Conservation (phyloP, 1,140 invertebrate genomes). For the Antheraea pernyi region DNA sequence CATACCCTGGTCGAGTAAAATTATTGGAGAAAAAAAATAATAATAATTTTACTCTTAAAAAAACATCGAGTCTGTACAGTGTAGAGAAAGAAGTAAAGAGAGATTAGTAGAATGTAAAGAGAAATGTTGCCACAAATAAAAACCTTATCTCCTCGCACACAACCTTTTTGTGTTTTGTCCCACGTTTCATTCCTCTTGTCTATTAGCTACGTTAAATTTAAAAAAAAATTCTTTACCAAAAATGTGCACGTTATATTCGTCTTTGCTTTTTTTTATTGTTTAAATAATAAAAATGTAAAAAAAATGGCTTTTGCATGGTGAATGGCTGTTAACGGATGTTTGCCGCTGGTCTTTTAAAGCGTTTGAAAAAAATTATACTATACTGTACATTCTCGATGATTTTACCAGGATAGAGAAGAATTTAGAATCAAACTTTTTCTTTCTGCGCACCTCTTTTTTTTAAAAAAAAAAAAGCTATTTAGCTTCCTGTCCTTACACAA, state of each 20-base stretch:
- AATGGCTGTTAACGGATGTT: conserved; percentile 25
- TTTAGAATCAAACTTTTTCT: conserved; percentile 13
- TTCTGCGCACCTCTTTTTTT: conserved; percentile 14
- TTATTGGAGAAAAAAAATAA: conserved; percentile 20
- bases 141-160: conserved; percentile 36
- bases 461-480: conserved; percentile 8
- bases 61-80: conserved; percentile 75
- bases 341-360: background rate
- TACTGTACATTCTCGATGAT: conserved; percentile 74
- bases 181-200: conserved; percentile 9
- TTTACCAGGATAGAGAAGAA: conserved; percentile 39
- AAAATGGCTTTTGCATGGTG: conserved; percentile 40
- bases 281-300: background rate
- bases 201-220: too few species aligned
- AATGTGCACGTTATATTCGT: background rate
- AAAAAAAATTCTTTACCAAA: too few species aligned
- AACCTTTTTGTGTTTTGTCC: conserved; percentile 29
- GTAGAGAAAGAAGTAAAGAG: conserved; percentile 44
- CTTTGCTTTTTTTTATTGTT: background rate
- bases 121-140: conserved; percentile 60
- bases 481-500: conserved; percentile 19
- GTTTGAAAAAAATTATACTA: background rate
- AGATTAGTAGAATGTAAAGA: conserved; percentile 29
- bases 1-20: conserved; percentile 50
- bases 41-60: conserved; percentile 28